phyloP scores from a whole-genome alignment of 2,888 invertebrate species.

The Caenorhabditis sp. region DNA sequence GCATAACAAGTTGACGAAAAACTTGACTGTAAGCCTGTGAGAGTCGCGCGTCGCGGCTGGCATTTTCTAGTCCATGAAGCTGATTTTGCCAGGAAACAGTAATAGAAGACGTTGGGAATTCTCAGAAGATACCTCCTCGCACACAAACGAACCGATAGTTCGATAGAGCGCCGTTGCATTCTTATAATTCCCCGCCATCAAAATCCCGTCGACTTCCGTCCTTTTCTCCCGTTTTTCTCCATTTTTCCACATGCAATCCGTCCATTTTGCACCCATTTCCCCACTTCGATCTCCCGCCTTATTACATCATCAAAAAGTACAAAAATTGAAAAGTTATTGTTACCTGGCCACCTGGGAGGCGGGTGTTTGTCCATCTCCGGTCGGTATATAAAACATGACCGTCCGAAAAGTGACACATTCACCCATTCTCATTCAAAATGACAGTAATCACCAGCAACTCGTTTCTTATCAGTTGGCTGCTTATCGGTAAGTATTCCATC shows the following conservation, averaged over 20 bases:
- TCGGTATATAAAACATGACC: conserved; percentile 33
- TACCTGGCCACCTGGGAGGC: neutral
- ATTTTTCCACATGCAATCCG: conserved; percentile 10
- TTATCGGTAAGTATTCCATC: conserved; percentile 35
- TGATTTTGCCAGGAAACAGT: too few relatives aligned
- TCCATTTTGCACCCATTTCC: conserved; percentile 25
- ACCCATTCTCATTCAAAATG: neutral
- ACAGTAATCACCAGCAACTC: conserved; percentile 14
- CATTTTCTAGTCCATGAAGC: too few relatives aligned
- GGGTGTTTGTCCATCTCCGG: neutral
- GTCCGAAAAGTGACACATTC: conserved; percentile 21
- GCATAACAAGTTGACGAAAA: too few relatives aligned
- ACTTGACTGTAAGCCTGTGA: too few relatives aligned
- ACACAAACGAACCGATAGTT: too few relatives aligned
- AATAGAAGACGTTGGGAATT: too few relatives aligned
- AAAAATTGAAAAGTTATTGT: conserved; percentile 28
- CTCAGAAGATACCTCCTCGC: too few relatives aligned
- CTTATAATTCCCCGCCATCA: neutral
- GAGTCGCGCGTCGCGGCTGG: too few relatives aligned
- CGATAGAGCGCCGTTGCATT: neutral
- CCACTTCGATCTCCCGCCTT: conserved; percentile 33
- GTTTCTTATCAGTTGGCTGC: conserved; percentile 32
- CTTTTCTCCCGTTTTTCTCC: neutral
- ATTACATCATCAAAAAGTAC: conserved; percentile 47
- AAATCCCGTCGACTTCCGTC: neutral